A percentile compares a stretch with the other conserved stretches of the same genome.
Evolutionary conservation across 2,888 invertebrate species (phyloP).

Genomic region (Mythimna albipuncta): DNA sequence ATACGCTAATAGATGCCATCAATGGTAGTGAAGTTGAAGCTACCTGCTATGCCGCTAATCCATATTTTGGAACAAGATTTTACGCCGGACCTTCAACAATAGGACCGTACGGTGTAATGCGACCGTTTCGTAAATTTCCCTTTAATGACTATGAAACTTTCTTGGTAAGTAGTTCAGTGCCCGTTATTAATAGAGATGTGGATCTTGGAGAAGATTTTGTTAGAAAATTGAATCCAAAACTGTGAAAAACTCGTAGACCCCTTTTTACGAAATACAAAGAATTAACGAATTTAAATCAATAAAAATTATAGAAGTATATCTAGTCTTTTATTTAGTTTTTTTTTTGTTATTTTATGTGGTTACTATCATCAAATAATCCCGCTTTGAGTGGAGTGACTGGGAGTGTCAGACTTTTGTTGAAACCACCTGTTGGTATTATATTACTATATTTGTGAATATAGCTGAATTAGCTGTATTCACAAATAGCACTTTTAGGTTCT

Average conservation of each 20-base stretch:
- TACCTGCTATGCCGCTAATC: slow-evolving; percentile 76
- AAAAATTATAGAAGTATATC: not conserved
- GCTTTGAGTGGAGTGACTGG: too few species aligned
- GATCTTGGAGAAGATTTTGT: slow-evolving; percentile 76
- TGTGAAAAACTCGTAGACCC: not conserved
- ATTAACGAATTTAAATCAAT: slow-evolving; percentile 20
- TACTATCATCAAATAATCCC: too few species aligned
- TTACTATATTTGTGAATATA: too few species aligned
- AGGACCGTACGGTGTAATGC: slow-evolving; percentile 73
- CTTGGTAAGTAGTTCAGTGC: slow-evolving; percentile 69
- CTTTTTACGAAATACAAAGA: slow-evolving; percentile 58
- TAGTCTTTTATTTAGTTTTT: not conserved
- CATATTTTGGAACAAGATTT: slow-evolving; percentile 79
- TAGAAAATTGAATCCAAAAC: slow-evolving; percentile 56
- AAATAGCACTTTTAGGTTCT: too few species aligned
- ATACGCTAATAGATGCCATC: slow-evolving; percentile 75
- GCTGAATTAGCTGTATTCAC: too few species aligned
- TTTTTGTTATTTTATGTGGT: not conserved
- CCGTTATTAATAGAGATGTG: slow-evolving; percentile 75
- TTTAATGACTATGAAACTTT: slow-evolving; percentile 75
- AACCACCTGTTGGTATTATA: too few species aligned
- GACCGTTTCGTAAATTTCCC: slow-evolving; percentile 69
- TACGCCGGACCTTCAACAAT: slow-evolving; percentile 79
- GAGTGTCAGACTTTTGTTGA: too few species aligned
- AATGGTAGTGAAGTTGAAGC: slow-evolving; percentile 71